phyloP scores from a whole-genome alignment of 2,113 vertebrate species.

The Clarias macrocephalus region DNA sequence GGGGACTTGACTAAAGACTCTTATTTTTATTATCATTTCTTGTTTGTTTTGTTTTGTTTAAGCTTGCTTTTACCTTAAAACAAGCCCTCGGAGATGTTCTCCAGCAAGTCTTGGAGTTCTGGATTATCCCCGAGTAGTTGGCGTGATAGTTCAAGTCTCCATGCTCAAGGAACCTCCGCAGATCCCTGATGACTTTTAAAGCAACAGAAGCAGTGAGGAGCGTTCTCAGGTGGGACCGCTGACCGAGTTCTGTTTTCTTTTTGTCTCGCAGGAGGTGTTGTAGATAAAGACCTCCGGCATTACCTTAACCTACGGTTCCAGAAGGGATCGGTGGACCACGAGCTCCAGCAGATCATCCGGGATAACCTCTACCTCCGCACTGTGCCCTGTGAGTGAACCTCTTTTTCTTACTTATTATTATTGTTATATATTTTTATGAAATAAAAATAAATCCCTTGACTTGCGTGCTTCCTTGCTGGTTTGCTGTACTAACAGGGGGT shows the following conservation, averaged over 20 bases:
- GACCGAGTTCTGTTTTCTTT: neutral
- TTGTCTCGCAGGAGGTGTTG: slow-evolving; percentile 84
- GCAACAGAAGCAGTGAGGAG: too few species aligned
- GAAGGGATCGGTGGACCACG: slow-evolving; percentile 98
- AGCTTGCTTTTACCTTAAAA: neutral
- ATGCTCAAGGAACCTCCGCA: neutral
- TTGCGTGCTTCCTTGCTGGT: neutral
- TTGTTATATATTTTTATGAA: too few species aligned
- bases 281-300: slow-evolving; percentile 99
- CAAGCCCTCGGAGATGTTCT: neutral
- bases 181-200: neutral
- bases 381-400: slow-evolving; percentile 89
- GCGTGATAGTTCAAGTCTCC: neutral
- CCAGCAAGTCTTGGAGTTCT: neutral
- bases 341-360: slow-evolving; percentile 98
- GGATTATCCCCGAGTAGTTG: too few species aligned
- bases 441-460: neutral
- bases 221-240: neutral
- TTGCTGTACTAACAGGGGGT: neutral
- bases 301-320: slow-evolving; percentile 99
- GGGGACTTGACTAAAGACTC: neutral
- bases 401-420: neutral
- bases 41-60: neutral
- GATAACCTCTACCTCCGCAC: slow-evolving; percentile 99
- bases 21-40: neutral